phyloP scores from a whole-genome alignment of 2,113 vertebrate species.

The sheep (Ovis aries) region ARS-UI_Ramb_v3.0 NC_056064.1:50520501-50521000 shows the following conservation, averaged over 20 bases:
- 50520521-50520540: background rate
- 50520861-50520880: too few relatives aligned
- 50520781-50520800: too few relatives aligned
- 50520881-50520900: background rate
- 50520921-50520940: background rate
- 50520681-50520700: background rate
- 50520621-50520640: background rate
- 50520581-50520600: background rate
- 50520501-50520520: background rate
- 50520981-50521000: background rate
- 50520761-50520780: fast-evolving
- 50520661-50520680: background rate
- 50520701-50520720: background rate
- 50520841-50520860: background rate
- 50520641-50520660: fast-evolving
- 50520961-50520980: too few relatives aligned
- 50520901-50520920: background rate
- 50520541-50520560: too few relatives aligned
- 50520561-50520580: background rate
- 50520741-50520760: background rate
- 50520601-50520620: background rate
- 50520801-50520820: too few relatives aligned
- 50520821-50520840: background rate
- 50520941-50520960: background rate
- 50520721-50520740: background rate